These are phyloP conservation scores for Podocnemis expansa DNA, from an alignment of 2,113 vertebrate species.

Conservation along the genomic window DNA sequence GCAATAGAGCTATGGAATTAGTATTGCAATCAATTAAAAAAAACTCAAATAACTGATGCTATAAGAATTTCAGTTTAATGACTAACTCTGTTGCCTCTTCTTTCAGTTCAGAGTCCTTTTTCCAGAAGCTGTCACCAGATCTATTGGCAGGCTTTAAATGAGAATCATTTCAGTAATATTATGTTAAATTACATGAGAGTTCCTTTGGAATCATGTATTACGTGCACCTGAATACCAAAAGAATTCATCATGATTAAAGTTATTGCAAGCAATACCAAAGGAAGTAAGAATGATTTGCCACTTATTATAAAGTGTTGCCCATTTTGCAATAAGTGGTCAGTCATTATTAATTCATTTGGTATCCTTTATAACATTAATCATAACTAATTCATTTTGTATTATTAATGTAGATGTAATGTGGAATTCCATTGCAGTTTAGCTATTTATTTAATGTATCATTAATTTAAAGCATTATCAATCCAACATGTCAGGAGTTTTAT, in stretches of 20 bases:
- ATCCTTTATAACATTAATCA: constrained; percentile 66
- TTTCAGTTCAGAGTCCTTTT: not conserved
- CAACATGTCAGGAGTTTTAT: constrained; percentile 27
- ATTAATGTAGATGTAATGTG: constrained; percentile 63
- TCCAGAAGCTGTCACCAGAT: not conserved
- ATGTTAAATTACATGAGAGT: constrained; percentile 46
- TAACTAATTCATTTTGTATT: constrained; percentile 61
- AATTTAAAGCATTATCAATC: constrained; percentile 64
- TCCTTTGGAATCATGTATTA: constrained; percentile 55
- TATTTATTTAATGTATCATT: constrained; percentile 72
- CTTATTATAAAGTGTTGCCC: constrained; percentile 71
- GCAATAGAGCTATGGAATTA: not conserved
- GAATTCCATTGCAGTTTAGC: constrained; percentile 57
- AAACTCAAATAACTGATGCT: accelerated
- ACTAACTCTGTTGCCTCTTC: not conserved
- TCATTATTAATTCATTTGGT: constrained; percentile 71
- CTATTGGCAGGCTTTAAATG: constrained; percentile 14
- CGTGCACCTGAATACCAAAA: constrained; percentile 66
- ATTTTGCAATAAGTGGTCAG: constrained; percentile 61
- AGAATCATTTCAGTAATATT: constrained; percentile 30
- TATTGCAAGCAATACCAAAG: constrained; percentile 61
- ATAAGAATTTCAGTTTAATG: not conserved
- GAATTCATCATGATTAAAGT: constrained; percentile 69
- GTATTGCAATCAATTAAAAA: not conserved
- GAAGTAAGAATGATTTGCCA: constrained; percentile 66